Conservation (phyloP, 2,888 invertebrate genomes). For the Epinotia ramella region DNA sequence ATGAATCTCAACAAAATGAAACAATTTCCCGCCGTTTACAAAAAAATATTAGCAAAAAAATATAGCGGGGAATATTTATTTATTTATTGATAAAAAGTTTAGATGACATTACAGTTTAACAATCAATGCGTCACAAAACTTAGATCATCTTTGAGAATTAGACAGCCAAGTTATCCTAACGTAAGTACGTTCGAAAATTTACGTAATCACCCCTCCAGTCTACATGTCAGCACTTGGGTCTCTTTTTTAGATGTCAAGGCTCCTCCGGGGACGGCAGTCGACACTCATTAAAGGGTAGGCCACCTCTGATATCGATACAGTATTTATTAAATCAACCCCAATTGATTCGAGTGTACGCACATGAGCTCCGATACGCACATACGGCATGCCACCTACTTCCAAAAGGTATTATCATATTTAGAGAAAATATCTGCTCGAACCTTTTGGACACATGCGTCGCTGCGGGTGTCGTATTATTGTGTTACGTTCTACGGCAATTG, state of each 20-base stretch:
- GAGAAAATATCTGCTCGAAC: not conserved
- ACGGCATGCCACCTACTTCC: not conserved
- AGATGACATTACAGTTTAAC: no score
- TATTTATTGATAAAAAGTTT: no score
- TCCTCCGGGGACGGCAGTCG: not conserved
- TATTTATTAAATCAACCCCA: constrained; percentile 14
- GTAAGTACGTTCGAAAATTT: no score
- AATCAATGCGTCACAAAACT: no score
- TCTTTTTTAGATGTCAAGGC: not conserved
- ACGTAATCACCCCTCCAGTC: no score
- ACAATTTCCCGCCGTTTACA: no score
- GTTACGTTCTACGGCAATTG: not conserved
- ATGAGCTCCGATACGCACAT: not conserved
- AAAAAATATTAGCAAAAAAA: no score
- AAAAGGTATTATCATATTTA: not conserved
- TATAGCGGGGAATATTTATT: no score
- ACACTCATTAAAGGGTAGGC: not conserved
- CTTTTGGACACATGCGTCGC: not conserved
- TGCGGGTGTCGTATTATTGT: not conserved
- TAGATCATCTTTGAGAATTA: no score
- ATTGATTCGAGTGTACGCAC: not conserved
- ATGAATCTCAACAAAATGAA: no score
- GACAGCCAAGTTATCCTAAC: no score
- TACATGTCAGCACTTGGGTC: not conserved
- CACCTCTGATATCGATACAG: not conserved